Conservation (phyloP, 2,113 vertebrate genomes). For the Sylvietta virens region DNA sequence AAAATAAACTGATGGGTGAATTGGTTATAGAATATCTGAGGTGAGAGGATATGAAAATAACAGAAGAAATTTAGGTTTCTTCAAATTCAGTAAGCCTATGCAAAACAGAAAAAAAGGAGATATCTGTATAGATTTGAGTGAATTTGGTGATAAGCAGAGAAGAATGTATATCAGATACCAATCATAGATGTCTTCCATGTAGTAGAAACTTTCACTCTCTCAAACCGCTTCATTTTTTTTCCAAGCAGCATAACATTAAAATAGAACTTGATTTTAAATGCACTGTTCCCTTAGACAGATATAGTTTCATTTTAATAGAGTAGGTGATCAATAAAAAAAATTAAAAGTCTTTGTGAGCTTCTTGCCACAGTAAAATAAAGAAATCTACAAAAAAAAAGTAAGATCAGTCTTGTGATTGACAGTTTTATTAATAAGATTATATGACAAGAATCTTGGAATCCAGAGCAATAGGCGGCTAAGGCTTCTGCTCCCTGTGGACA, state of each 20-base stretch:
- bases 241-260: not conserved
- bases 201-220: not conserved
- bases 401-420: not conserved
- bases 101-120: not conserved
- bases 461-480: not conserved
- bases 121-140: not conserved
- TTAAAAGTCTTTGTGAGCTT: not conserved
- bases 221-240: not conserved
- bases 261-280: not conserved
- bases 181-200: not conserved
- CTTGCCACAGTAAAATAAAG: not conserved
- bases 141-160: not conserved
- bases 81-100: not conserved
- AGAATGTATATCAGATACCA: not conserved
- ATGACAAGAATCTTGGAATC: not conserved
- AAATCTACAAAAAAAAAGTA: not conserved
- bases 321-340: not conserved
- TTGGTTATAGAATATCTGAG: not conserved
- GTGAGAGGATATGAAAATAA: not conserved
- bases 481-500: conserved; percentile 32
- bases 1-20: not conserved
- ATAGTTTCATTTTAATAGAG: not conserved
- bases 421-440: conserved; percentile 1
- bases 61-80: not conserved
- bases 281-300: not conserved